Percentiles rank a stretch among this genome's conserved stretches.
These are phyloP conservation scores for Gnatocerus cornutus DNA, from an alignment of 2,888 invertebrate species.

Conservation along the genomic window DNA sequence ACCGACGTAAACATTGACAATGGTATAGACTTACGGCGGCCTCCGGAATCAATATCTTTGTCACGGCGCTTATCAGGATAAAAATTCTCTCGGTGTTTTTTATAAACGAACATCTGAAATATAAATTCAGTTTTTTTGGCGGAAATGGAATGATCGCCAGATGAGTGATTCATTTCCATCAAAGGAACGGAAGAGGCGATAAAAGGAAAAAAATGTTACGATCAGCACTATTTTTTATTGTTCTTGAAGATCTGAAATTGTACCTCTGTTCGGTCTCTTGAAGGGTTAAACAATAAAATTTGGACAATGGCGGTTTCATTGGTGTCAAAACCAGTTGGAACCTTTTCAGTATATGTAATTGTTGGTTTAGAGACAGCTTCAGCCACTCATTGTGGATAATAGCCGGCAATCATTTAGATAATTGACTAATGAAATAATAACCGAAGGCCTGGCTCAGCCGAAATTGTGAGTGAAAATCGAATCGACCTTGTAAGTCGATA, in stretches of 20 bases:
- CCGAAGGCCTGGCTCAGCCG: slow-evolving; percentile 9
- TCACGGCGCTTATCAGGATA: slow-evolving; percentile 14
- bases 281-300: too few species aligned
- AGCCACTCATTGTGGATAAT: neutral
- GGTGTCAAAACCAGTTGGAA: neutral
- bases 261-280: too few species aligned
- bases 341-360: neutral
- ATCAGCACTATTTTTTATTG: too few species aligned
- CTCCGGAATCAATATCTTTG: slow-evolving; percentile 24
- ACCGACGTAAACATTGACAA: slow-evolving; percentile 32
- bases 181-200: neutral
- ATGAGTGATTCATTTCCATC: neutral
- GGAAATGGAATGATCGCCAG: neutral
- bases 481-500: slow-evolving; percentile 4
- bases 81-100: slow-evolving; percentile 9
- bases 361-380: neutral
- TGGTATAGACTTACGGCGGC: slow-evolving; percentile 16
- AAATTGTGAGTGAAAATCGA: neutral
- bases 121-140: neutral
- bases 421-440: slow-evolving; percentile 17
- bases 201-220: neutral
- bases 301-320: too few species aligned
- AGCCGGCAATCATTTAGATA: slow-evolving; percentile 6
- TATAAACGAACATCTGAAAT: neutral
- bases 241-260: too few species aligned